Conservation (phyloP, 2,113 vertebrate genomes). For the Cervus canadensis region DNA sequence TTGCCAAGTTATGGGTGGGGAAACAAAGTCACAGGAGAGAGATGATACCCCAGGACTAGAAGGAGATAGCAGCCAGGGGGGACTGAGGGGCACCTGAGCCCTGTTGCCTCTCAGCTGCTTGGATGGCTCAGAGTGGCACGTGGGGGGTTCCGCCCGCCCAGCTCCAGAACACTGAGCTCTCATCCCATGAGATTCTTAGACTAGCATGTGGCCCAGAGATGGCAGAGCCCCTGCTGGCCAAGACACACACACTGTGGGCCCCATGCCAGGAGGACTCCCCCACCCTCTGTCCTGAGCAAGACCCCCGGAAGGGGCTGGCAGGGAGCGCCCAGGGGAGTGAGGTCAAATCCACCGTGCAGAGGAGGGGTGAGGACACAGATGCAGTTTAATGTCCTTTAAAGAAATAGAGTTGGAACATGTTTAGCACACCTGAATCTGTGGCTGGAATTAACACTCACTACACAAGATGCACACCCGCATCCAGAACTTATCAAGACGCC, state of each 20-base stretch:
- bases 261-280: neutral
- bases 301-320: neutral
- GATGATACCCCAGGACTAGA: neutral
- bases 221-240: neutral
- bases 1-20: neutral
- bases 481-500: neutral
- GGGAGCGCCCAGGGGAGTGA: neutral
- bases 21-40: neutral
- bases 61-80: fast-evolving
- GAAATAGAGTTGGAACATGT: neutral
- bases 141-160: fast-evolving
- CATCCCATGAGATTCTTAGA: neutral
- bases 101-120: neutral
- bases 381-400: neutral
- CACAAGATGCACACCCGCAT: neutral
- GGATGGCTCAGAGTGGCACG: neutral
- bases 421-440: neutral
- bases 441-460: neutral
- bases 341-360: no score
- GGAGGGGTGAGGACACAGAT: neutral
- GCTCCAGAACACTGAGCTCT: neutral
- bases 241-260: neutral
- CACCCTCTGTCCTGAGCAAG: neutral
- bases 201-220: no score
- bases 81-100: neutral